phyloP scores from a whole-genome alignment of 2,113 vertebrate species.

The Uria lomvia region DNA sequence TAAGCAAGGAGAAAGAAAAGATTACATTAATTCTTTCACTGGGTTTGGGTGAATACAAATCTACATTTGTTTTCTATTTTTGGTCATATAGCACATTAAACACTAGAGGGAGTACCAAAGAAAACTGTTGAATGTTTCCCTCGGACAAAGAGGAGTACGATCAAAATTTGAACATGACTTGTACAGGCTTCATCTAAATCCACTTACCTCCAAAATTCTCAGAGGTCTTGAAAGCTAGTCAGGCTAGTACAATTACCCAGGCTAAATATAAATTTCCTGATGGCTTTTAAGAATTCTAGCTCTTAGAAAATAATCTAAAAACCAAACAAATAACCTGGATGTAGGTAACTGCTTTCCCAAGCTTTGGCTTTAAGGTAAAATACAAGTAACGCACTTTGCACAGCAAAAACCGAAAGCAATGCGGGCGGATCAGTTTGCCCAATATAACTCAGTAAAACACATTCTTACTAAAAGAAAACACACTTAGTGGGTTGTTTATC shows the following conservation, averaged over 20 bases:
- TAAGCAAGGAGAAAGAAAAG: neutral
- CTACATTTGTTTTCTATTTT: neutral
- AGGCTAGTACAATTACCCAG: neutral
- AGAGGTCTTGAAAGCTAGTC: neutral
- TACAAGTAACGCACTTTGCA: neutral
- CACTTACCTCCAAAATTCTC: fast-evolving
- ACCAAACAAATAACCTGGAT: fast-evolving
- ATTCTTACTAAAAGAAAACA: neutral
- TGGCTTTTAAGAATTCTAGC: neutral
- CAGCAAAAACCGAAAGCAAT: neutral
- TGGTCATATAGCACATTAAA: neutral
- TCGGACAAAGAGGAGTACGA: neutral
- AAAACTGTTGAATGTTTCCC: neutral
- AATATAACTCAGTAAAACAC: neutral
- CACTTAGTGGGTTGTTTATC: neutral
- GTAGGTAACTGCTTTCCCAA: neutral
- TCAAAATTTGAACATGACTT: neutral
- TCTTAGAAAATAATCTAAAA: neutral
- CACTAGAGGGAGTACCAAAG: conserved; percentile 51
- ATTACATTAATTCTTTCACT: neutral
- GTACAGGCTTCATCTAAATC: neutral
- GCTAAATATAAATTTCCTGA: neutral
- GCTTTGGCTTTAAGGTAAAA: neutral
- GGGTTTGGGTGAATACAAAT: neutral
- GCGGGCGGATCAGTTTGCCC: neutral